These are phyloP conservation scores for Lates calcarifer DNA, from an alignment of 2,113 vertebrate species.

Conservation along the genomic window DNA sequence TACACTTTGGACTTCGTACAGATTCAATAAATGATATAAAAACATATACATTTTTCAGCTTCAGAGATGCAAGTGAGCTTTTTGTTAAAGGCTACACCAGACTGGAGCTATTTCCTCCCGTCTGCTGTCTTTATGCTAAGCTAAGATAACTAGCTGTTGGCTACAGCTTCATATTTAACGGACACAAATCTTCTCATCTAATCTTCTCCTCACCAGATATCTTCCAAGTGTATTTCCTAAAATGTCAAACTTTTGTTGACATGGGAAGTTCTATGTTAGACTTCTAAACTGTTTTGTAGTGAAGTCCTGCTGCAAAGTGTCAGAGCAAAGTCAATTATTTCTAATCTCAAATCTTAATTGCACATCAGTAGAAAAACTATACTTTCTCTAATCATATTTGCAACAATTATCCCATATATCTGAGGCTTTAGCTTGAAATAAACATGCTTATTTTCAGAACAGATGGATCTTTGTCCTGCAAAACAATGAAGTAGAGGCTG, in stretches of 20 bases:
- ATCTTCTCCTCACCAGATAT: background rate
- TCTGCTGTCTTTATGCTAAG: background rate
- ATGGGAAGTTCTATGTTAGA: background rate
- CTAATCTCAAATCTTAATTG: slow-evolving; percentile 13
- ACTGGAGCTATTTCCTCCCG: background rate
- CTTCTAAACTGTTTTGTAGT: background rate
- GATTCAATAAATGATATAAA: background rate
- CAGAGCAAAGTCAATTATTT: background rate
- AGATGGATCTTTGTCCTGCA: slow-evolving; percentile 70
- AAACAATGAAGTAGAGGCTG: slow-evolving; percentile 65
- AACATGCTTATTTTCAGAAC: slow-evolving; percentile 30
- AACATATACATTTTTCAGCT: background rate
- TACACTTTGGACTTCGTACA: too few relatives aligned
- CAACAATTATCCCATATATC: background rate
- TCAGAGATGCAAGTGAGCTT: background rate
- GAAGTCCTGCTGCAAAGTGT: background rate
- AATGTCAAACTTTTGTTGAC: background rate
- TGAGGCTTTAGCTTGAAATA: background rate
- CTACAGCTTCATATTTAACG: background rate
- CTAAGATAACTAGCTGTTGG: background rate
- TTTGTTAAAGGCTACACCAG: background rate
- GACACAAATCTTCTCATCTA: background rate
- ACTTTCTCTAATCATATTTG: slow-evolving; percentile 24
- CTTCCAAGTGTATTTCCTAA: too few relatives aligned
- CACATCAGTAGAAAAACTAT: background rate